Conservation (phyloP, 2,888 invertebrate genomes). For the Andrena hattorfiana region DNA sequence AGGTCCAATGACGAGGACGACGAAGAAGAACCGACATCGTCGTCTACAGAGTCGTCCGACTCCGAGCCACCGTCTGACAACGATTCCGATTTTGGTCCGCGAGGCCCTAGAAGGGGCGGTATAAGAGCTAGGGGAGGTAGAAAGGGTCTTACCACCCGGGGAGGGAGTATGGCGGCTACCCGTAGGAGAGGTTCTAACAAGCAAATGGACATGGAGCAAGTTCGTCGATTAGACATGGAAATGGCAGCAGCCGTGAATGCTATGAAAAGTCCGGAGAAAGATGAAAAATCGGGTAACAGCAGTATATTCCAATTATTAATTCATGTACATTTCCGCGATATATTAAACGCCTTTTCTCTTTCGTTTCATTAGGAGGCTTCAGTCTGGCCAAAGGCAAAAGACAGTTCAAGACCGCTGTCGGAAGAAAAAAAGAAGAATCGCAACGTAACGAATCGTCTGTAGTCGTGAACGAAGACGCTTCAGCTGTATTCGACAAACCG, state of each 20-base stretch:
- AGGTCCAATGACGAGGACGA: conserved; percentile 71
- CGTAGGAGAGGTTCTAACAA: conserved; percentile 81
- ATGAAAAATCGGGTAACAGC: conserved; percentile 75
- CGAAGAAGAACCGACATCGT: conserved; percentile 72
- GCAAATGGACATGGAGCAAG: conserved; percentile 82
- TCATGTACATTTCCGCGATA: not conserved
- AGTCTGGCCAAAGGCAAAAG: conserved; percentile 72
- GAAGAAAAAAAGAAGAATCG: conserved; percentile 79
- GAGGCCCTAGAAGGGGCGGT: conserved; percentile 77
- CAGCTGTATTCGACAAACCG: conserved; percentile 71
- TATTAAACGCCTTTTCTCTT: conserved; percentile 4
- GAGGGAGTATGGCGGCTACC: conserved; percentile 78
- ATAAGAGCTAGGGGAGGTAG: conserved; percentile 82
- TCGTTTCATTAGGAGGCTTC: conserved; percentile 62
- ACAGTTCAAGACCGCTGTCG: conserved; percentile 71
- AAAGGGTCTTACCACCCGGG: conserved; percentile 82
- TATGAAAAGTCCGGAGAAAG: conserved; percentile 83
- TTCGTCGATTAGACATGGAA: conserved; percentile 82
- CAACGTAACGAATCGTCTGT: conserved; percentile 44
- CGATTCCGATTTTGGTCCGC: conserved; percentile 82
- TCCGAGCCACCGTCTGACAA: conserved; percentile 82
- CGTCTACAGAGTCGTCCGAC: conserved; percentile 80
- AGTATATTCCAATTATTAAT: not conserved
- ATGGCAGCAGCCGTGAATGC: conserved; percentile 84
- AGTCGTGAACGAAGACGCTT: conserved; percentile 60